Evolutionary conservation across 2,888 invertebrate species (phyloP).

Genomic region (Tenthredo notha): DNA sequence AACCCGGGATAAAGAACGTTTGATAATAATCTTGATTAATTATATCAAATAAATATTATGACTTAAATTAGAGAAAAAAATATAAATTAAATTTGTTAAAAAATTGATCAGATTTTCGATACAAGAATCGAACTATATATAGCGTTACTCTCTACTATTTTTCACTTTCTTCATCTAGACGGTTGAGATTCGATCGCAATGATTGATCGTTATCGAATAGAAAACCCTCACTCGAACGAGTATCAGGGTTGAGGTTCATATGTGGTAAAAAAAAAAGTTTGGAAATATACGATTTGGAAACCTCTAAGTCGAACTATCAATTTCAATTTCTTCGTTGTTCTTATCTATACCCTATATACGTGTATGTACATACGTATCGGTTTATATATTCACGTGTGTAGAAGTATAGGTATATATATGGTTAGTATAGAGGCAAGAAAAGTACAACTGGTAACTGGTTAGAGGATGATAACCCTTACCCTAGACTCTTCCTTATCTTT

Average conservation of each 20-base stretch:
- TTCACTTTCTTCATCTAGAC: background rate
- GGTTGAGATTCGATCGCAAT: background rate
- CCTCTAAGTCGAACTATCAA: constrained; percentile 61
- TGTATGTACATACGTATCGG: background rate
- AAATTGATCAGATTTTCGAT: no score
- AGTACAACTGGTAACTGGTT: constrained; percentile 50
- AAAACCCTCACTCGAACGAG: background rate
- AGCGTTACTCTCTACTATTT: no score
- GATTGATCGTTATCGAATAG: background rate
- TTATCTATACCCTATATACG: background rate
- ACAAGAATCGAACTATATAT: no score
- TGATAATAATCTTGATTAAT: background rate
- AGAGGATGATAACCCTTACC: constrained; percentile 49
- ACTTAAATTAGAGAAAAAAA: background rate
- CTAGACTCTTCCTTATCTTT: constrained; percentile 53
- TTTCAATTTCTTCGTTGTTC: constrained; percentile 65
- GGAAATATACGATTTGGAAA: constrained; percentile 56
- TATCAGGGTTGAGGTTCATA: constrained; percentile 31
- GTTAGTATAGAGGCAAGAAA: background rate
- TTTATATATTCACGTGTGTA: background rate
- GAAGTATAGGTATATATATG: background rate
- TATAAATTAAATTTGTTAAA: no score
- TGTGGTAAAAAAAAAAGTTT: constrained; percentile 29
- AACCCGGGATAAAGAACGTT: background rate
- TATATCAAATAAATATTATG: background rate